Evolutionary conservation across 2,113 vertebrate genomes (phyloP), one percentile per base, ranked within the genome.

Genomic region (Ciconia boyciana): DNA sequence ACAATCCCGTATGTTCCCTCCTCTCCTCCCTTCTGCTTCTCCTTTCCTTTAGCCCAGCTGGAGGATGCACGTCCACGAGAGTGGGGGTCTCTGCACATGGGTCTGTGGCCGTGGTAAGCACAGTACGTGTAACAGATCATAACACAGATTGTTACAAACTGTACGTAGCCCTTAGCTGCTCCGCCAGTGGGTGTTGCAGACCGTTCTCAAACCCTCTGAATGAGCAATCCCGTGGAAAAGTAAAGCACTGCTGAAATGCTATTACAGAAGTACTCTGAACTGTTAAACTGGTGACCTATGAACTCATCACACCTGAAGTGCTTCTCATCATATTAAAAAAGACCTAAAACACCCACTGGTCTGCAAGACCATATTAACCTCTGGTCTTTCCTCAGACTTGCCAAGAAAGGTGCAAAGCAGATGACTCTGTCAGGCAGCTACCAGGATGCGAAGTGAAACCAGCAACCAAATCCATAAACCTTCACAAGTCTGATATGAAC

Each of bases 61-160:
- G 34, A 25, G n/a, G 66, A 28, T 5, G 2, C 34, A 9, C 7
- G 41, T n/a, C 29, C 52, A 21, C 0, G 1, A 8, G 26, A 77
- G n/a, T 6, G 29, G 18, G 20, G 17, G 39, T 31, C 28, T 81
- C 64, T 44, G 70, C 79, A 44, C 44, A 6, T 2, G 8, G 55
- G 34, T 32, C 43, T 4, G 16, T 21, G 46, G 36, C 46, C n/a
- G 11, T 16, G 24, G 15, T 13, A 26, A 75, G 61, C 71, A 20
- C 29, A 48, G 58, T 8, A 43, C 0, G 0, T 16, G 36, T 32
- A 16, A 14, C 2, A n/a, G 28, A 39, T 16, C 41, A 4, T 6
- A 39, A n/a, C 2, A 0, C 15, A 51, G 84, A 11, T 11, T 15
- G 22, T 43, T 24, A 43, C 43, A 62, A 46, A 28, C 25, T 9